Evolutionary conservation across 2,797 vertebrate genomes (phyloP).

Genomic region (Galaxias olidus): DNA sequence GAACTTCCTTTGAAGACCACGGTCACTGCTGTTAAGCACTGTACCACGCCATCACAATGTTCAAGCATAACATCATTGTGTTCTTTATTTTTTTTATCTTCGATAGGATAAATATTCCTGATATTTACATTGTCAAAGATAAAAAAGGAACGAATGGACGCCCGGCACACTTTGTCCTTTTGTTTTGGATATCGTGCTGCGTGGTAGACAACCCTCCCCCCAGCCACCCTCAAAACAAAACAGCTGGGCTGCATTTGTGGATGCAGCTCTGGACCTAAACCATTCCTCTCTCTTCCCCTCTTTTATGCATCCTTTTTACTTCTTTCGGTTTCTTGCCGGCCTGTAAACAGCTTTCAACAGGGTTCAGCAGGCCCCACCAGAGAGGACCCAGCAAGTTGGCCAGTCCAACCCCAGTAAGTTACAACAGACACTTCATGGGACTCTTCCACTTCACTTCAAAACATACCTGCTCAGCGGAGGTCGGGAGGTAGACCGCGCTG

Average conservation of each 20-base stretch:
- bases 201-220: conserved; percentile 31
- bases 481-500: conserved; percentile 16
- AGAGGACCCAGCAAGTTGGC: conserved; percentile 57
- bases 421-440: conserved; percentile 44
- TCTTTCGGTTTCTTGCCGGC: conserved; percentile 29
- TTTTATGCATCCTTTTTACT: not conserved
- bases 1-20: conserved; percentile 42
- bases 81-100: conserved; percentile 27
- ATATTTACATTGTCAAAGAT: conserved; percentile 41
- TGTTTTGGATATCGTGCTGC: conserved; percentile 57
- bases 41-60: conserved; percentile 37
- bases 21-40: conserved; percentile 9
- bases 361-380: conserved; percentile 68
- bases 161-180: conserved; percentile 41
- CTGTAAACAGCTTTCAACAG: conserved; percentile 75
- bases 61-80: no score
- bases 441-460: conserved; percentile 14
- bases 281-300: not conserved
- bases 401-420: conserved; percentile 78
- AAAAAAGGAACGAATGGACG: conserved; percentile 44
- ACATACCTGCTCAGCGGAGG: conserved; percentile 2
- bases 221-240: conserved; percentile 41
- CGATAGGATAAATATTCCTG: no score
- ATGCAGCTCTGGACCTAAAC: conserved; percentile 45
- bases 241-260: conserved; percentile 60